These are phyloP conservation scores for Anguilla rostrata DNA, from an alignment of 2,113 vertebrate species.

Conservation along the genomic window DNA sequence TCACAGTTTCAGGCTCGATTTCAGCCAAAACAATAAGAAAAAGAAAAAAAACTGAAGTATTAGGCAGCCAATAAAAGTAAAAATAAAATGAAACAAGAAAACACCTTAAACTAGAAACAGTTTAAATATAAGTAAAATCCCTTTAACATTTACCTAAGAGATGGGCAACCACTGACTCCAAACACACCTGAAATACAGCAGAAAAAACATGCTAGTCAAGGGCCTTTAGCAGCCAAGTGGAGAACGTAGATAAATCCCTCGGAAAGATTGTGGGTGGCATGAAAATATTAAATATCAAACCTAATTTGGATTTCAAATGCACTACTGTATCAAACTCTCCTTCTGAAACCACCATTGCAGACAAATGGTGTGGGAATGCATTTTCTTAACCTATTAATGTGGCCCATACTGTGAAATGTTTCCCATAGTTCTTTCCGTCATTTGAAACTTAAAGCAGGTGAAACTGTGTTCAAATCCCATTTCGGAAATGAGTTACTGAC, in stretches of 20 bases:
- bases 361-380: neutral
- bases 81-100: slow-evolving; percentile 41
- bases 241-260: slow-evolving; percentile 6
- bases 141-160: slow-evolving; percentile 70
- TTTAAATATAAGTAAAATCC: slow-evolving; percentile 53
- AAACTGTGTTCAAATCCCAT: neutral
- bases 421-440: neutral
- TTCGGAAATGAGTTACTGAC: neutral
- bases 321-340: neutral
- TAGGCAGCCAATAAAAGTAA: slow-evolving; percentile 43
- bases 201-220: slow-evolving; percentile 65
- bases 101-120: slow-evolving; percentile 8
- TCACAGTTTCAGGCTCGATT: slow-evolving; percentile 45
- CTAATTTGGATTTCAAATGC: neutral
- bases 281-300: neutral
- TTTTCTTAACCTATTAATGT: neutral
- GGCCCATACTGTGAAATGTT: neutral
- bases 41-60: slow-evolving; percentile 1
- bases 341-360: neutral
- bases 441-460: neutral
- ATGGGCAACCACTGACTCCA: slow-evolving; percentile 69
- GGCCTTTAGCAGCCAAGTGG: slow-evolving; percentile 54
- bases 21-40: slow-evolving; percentile 38
- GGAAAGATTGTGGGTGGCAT: neutral
- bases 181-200: slow-evolving; percentile 73